phyloP scores from a whole-genome alignment of 2,797 vertebrate genomes.

The Acanthis flammea region DNA sequence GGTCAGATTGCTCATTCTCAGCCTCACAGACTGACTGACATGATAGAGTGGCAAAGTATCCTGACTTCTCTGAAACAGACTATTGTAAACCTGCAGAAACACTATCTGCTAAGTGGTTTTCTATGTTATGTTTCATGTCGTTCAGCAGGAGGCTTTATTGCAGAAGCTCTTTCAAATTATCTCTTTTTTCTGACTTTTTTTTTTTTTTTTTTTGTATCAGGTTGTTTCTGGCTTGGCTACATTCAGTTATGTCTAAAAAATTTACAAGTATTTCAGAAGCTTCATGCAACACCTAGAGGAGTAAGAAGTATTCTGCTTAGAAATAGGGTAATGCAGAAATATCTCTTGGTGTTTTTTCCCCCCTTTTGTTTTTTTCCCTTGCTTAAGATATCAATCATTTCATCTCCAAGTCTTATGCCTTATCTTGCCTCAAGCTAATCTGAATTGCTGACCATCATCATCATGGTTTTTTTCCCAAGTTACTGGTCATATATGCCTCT shows the following conservation, averaged over 20 bases:
- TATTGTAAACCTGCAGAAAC: neutral
- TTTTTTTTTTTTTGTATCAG: neutral
- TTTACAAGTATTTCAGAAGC: neutral
- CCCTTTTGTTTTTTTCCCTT: accelerated
- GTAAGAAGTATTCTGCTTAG: neutral
- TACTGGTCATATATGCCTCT: neutral
- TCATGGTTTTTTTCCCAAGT: neutral
- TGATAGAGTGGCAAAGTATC: neutral
- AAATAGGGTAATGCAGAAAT: neutral
- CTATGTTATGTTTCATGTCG: neutral
- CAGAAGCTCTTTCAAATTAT: neutral
- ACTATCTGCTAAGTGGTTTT: neutral
- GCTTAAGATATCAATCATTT: neutral
- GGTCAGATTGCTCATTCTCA: neutral
- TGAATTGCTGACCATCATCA: neutral
- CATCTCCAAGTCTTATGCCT: neutral
- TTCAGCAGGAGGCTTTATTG: neutral
- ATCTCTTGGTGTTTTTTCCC: accelerated
- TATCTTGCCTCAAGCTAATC: neutral
- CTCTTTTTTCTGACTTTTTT: neutral
- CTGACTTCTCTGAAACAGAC: neutral
- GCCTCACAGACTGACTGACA: neutral
- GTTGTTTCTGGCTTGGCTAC: neutral
- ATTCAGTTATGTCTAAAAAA: neutral
- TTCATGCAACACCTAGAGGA: neutral